Percentiles rank a stretch among this genome's conserved stretches.
Conservation (phyloP, 2,888 invertebrate genomes). For the Steinernema carpocapsae region DNA sequence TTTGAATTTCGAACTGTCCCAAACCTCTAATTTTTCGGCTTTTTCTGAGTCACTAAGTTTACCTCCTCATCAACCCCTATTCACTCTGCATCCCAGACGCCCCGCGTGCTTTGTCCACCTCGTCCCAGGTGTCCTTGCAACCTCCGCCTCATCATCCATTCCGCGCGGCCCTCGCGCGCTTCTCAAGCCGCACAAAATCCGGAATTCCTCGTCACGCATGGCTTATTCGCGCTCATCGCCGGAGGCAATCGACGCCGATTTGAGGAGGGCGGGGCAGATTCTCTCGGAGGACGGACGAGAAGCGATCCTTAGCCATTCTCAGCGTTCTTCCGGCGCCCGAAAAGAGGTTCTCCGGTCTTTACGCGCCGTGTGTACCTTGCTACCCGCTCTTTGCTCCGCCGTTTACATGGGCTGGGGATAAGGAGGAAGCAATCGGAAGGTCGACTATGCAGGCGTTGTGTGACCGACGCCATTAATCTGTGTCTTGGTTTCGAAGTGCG, state of each 20-base stretch:
- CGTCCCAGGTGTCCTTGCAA: conserved; percentile 5
- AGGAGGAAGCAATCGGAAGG: too few species aligned
- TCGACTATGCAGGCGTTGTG: too few species aligned
- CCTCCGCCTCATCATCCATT: not conserved
- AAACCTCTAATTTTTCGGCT: too few species aligned
- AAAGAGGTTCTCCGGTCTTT: not conserved
- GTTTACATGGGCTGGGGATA: too few species aligned
- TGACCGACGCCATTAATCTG: too few species aligned
- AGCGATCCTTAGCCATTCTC: not conserved
- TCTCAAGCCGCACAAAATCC: not conserved
- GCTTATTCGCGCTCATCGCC: conserved; percentile 27
- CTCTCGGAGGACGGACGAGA: too few species aligned
- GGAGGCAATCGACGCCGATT: conserved; percentile 3
- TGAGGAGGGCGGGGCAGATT: conserved; percentile 1
- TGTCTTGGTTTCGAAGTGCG: too few species aligned
- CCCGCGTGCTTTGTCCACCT: not conserved
- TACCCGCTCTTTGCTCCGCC: too few species aligned
- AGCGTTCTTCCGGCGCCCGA: not conserved
- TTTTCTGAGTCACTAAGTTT: not conserved
- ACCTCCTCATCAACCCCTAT: conserved; percentile 3
- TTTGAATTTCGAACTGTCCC: too few species aligned
- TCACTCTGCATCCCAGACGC: not conserved
- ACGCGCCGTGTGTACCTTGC: too few species aligned
- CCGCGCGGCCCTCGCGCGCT: conserved; percentile 1
- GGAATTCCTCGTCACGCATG: conserved; percentile 24